Conservation (phyloP, 2,888 invertebrate genomes). For the Girardia tigrina region DNA sequence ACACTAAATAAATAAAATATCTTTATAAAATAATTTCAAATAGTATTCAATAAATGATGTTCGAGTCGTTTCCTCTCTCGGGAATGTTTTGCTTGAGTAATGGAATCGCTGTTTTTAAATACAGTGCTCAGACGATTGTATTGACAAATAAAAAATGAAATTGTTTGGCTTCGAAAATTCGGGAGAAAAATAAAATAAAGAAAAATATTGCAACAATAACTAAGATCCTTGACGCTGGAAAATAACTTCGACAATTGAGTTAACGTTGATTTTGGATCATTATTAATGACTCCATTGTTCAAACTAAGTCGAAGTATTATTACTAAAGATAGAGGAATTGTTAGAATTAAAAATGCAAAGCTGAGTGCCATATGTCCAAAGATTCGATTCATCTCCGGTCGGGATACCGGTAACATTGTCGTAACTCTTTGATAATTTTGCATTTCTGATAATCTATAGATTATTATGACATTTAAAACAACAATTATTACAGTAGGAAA, state of each 20-base stretch:
- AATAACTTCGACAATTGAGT: conserved; percentile 9
- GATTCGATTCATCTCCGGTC: conserved; percentile 1
- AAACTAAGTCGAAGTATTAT: neutral
- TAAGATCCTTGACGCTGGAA: neutral
- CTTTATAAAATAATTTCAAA: neutral
- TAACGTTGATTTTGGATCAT: conserved; percentile 1
- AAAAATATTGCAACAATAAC: conserved; percentile 15
- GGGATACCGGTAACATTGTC: conserved; percentile 11
- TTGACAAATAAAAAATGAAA: neutral
- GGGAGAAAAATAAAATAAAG: neutral
- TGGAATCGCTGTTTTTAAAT: neutral
- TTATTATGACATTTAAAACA: neutral
- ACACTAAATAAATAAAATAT: too few species aligned
- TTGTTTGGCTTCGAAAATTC: neutral
- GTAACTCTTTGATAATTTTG: neutral
- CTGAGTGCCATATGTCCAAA: conserved; percentile 10
- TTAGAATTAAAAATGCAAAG: conserved; percentile 8
- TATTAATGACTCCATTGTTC: neutral
- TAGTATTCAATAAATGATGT: neutral
- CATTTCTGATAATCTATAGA: neutral
- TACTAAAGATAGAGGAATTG: neutral
- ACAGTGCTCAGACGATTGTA: neutral
- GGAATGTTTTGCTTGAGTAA: conserved; percentile 6
- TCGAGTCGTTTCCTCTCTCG: neutral
- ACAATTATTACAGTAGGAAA: neutral